Evolutionary conservation across 1,140 invertebrate species (phyloP), one percentile per base, ranked within the genome.

Genomic region (Amyelois transitella): DNA sequence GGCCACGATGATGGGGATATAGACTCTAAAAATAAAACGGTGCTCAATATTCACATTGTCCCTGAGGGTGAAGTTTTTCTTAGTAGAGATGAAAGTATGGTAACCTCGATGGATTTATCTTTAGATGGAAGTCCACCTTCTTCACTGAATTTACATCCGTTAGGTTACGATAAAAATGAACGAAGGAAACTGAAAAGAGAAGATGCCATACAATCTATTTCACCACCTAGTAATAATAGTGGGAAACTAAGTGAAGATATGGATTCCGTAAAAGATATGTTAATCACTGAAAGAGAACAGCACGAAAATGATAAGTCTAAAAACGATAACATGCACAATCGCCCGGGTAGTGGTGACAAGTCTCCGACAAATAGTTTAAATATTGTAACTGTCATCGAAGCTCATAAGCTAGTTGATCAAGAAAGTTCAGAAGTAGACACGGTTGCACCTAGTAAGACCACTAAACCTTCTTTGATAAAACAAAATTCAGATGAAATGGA

Each of bases 211-310:
- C 85, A 88, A 55, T 88, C 85, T 5, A 66, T 82, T 49, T 84
- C 85, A 10, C 85, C 85, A n/a, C 85, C 85, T 4, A 88, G 82
- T 58, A 86, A 83, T 55, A 88, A 85, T 50, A 88, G 85, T 48
- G 74, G 75, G 18, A 86, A 86, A 64, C 53, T 77, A 53, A 85
- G 83, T 19, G 83, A 86, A 61, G 85, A 87, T 43, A 51, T 79
- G 2, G 80, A 83, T 51, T 81, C 81, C 14, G 69, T 81, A 4
- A 85, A 77, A 63, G 80, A 81, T 60, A 32, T 72, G 5, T 43
- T 74, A 12, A 53, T 60, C 48, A 62, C 25, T 19, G 62, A 62
- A 32, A 18, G 17, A 44, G 59, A 67, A 10, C 14, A 24, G 20
- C 53, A 20, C 18, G 4, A 49, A 58, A 21, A 17, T 10, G 53